Conservation (phyloP, 2,113 vertebrate genomes). For the Elgaria multicarinata region DNA sequence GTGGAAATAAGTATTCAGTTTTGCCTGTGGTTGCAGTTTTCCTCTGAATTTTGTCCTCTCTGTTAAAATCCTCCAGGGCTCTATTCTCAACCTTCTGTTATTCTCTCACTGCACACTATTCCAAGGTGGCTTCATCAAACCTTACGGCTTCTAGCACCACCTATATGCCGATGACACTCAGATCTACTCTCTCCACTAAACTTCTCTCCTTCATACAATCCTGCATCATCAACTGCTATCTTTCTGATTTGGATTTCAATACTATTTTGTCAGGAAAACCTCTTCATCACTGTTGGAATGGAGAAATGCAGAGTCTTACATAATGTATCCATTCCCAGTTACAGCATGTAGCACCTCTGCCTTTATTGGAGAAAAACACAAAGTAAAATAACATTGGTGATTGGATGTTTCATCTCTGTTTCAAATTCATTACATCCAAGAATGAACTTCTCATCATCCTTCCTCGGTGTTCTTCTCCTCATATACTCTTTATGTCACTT, state of each 20-base stretch:
- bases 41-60: neutral
- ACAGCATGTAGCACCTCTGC: neutral
- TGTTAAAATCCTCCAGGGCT: neutral
- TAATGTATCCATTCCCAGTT: neutral
- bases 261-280: conserved; percentile 20
- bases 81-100: neutral
- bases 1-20: neutral
- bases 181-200: neutral
- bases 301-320: neutral
- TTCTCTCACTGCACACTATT: neutral
- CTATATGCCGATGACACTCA: too few species aligned
- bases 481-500: neutral
- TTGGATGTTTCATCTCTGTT: conserved; percentile 10
- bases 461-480: neutral
- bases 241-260: neutral
- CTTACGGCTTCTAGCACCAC: neutral
- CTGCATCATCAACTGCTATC: neutral
- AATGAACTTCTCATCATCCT: neutral
- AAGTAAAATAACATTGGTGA: conserved; percentile 38
- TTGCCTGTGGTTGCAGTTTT: neutral
- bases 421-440: neutral
- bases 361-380: conserved; percentile 31
- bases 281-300: neutral
- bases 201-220: neutral
- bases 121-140: neutral